Base-by-base conservation (phyloP, 92 coral and sea anemone species). In the Epizoanthus stellaris region DNA sequence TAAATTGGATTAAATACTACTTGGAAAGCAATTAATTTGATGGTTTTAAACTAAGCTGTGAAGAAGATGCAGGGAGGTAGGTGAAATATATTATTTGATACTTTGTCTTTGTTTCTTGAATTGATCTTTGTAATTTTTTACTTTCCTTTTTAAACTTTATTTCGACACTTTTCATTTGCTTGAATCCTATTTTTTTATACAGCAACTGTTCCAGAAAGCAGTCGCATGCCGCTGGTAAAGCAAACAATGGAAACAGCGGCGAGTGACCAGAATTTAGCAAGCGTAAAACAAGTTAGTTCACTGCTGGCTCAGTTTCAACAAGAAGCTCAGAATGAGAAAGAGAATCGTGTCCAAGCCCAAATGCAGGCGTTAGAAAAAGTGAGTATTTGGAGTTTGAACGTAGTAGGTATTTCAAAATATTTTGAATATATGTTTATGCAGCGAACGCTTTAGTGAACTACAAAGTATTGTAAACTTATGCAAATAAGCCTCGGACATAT, bases 281-380 rank as follows among this genome's bases (percentile, higher is more conserved):
- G 68, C 57, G 39, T 89, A 39, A 89, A 82, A 69, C 93, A 89
- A 81, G 88, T 89, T 45, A 93, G 97, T 85, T 93, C 97, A 20
- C 88, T 93, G 75, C 93, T 93, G 62, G 95, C 93, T 16, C 92
- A 91, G 80, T 93, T 89, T 82, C 97, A 93, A 69, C 81, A 81
- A 19, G 94, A 93, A 59, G 97, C 97, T 11, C 88, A 91, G 72
- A 84, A 88, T 52, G 97, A 93, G 73, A 93, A 92, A 63, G 93
- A 93, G 85, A 91, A 80, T 73, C 93, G 97, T 52, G 80, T 89
- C 54, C 80, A 86, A 15, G 94, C 93, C 11, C 95, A 93, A 59
- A 79, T 93, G 14, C 90, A 91, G 61, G 93, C 90, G 60, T 87
- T 72, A 63, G 97, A 93, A 84, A 93, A 93, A 91, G 97, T 93